Conservation (phyloP, 2,888 invertebrate genomes). For the Loripinus fragilis region DNA sequence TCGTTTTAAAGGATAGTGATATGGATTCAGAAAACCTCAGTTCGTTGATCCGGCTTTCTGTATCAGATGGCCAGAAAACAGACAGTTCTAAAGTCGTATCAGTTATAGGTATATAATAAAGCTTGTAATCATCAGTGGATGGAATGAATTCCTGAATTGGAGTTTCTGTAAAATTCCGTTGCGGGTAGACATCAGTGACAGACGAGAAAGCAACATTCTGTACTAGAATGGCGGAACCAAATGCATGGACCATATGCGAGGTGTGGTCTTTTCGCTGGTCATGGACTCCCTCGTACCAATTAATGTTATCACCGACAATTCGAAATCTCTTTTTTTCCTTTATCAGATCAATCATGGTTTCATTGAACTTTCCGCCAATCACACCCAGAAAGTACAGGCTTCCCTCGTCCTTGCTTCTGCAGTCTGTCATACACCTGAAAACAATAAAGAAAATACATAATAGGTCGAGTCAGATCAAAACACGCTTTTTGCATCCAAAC, state of each 20-base stretch:
- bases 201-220: neutral
- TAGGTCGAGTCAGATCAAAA: too few species aligned
- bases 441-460: too few species aligned
- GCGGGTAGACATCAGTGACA: neutral
- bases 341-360: slow-evolving; percentile 10
- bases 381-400: slow-evolving; percentile 6
- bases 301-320: slow-evolving; percentile 21
- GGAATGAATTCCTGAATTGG: neutral
- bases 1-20: too few species aligned
- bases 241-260: slow-evolving; percentile 3
- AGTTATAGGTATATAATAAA: too few species aligned
- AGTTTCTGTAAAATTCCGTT: neutral
- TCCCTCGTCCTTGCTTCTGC: slow-evolving; percentile 15
- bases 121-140: neutral
- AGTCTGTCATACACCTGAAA: slow-evolving; percentile 28
- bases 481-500: too few species aligned
- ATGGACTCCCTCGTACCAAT: slow-evolving; percentile 3
- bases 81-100: too few species aligned
- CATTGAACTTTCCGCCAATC: slow-evolving; percentile 27
- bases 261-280: slow-evolving; percentile 13
- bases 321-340: neutral
- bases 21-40: too few species aligned
- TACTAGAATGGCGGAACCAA: slow-evolving; percentile 11
- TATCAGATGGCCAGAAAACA: too few species aligned
- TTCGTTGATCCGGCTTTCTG: too few species aligned